Evolutionary conservation across 1,140 invertebrate species (phyloP).

Genomic region (Macrotrachela quadricornifera): DNA sequence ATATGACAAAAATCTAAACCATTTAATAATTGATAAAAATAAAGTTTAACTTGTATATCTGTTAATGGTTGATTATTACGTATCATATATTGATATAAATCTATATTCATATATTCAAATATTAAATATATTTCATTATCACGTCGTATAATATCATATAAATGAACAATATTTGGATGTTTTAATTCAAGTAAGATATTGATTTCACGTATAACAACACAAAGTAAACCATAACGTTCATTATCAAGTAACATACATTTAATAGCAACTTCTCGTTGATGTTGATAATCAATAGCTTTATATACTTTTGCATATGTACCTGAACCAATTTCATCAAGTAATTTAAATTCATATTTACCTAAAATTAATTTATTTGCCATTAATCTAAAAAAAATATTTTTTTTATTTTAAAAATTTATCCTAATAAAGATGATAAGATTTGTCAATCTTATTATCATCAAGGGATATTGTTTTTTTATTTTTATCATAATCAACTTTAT

Average conservation of each 20-base stretch:
- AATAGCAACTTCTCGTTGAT: constrained; percentile 63
- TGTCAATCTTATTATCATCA: no score
- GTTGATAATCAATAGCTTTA: constrained; percentile 63
- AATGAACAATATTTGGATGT: constrained; percentile 80
- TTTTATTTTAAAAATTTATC: no score
- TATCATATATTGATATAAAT: constrained; percentile 60
- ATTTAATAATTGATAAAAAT: constrained; percentile 44
- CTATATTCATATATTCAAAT: constrained; percentile 68
- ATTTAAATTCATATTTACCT: no score
- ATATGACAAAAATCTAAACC: constrained; percentile 74
- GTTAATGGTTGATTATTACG: constrained; percentile 1
- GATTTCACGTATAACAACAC: constrained; percentile 76
- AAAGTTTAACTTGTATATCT: neutral
- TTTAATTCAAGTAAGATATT: constrained; percentile 63
- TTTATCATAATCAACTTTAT: no score
- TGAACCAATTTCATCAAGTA: constrained; percentile 11
- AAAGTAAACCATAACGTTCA: constrained; percentile 59
- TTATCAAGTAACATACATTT: constrained; percentile 86
- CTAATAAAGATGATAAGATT: no score
- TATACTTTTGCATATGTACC: constrained; percentile 93
- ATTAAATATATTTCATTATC: constrained; percentile 60
- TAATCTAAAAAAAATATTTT: no score
- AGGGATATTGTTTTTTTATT: no score
- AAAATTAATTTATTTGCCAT: no score
- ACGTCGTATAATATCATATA: constrained; percentile 52